Conservation (phyloP, 2,797 vertebrate genomes). For the Cryptoblepharus egeriae region DNA sequence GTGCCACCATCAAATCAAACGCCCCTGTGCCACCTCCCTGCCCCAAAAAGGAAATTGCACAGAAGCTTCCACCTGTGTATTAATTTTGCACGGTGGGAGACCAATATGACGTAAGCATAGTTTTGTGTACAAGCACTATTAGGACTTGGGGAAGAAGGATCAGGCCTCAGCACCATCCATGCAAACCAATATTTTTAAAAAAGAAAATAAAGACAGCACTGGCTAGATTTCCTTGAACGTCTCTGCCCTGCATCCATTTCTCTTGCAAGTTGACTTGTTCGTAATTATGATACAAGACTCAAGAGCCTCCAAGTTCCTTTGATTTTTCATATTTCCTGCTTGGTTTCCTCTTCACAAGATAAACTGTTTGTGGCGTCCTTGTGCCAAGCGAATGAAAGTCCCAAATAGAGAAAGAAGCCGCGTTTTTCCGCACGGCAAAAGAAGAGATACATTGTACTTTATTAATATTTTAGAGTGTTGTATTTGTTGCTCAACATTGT, state of each 20-base stretch:
- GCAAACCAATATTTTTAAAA: no score
- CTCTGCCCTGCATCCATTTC: background rate
- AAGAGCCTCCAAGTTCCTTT: no score
- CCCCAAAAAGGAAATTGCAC: no score
- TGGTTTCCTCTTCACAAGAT: background rate
- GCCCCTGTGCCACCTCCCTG: no score
- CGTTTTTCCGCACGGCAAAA: background rate
- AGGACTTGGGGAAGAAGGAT: no score
- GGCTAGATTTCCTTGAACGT: background rate
- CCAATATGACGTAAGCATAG: no score
- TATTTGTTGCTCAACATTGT: slow-evolving; percentile 8
- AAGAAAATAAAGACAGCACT: no score
- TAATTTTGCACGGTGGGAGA: background rate
- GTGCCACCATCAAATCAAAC: no score
- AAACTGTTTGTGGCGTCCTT: background rate
- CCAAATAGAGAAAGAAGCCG: background rate
- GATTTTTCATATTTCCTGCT: background rate
- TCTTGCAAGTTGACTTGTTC: background rate
- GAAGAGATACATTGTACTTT: background rate
- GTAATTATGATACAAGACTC: no score
- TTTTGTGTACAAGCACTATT: no score
- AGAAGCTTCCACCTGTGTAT: background rate
- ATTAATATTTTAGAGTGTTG: slow-evolving; percentile 23
- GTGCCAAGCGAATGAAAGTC: background rate
- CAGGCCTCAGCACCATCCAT: no score